Percentiles rank a stretch among this genome's conserved stretches.
phyloP scores from a whole-genome alignment of 2,888 invertebrate genomes.

The Papilio gigon region DNA sequence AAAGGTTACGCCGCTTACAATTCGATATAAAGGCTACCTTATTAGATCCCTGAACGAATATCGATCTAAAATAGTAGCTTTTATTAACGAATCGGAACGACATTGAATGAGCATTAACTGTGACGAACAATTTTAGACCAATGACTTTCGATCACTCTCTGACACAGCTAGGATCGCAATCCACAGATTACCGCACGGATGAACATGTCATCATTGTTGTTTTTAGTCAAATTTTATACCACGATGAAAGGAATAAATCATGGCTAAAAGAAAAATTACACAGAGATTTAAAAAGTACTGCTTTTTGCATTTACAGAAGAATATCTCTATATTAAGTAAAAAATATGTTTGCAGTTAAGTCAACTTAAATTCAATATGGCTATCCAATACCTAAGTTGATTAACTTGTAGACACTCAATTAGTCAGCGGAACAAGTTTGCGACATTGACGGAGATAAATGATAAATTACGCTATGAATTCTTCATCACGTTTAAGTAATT shows the following conservation, averaged over 20 bases:
- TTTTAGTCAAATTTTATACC: too few relatives aligned
- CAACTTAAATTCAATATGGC: neutral
- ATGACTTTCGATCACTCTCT: too few relatives aligned
- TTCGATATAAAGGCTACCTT: constrained; percentile 14
- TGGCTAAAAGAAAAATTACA: too few relatives aligned
- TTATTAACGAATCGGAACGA: neutral
- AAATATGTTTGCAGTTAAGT: neutral
- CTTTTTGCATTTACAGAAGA: too few relatives aligned
- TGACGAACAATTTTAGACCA: too few relatives aligned
- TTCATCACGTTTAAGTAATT: constrained; percentile 25
- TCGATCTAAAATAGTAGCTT: neutral
- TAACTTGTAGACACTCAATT: constrained; percentile 21
- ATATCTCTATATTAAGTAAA: too few relatives aligned
- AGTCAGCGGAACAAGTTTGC: constrained; percentile 12
- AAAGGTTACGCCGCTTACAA: constrained; percentile 10
- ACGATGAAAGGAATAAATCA: too few relatives aligned
- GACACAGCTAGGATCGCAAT: too few relatives aligned
- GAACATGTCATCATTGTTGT: too few relatives aligned
- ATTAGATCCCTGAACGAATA: constrained; percentile 18
- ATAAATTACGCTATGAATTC: constrained; percentile 28
- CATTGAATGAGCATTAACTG: too few relatives aligned
- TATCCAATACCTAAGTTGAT: constrained; percentile 30
- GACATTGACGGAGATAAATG: constrained; percentile 27
- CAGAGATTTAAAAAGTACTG: too few relatives aligned
- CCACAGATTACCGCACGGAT: too few relatives aligned